A percentile compares a stretch with the other conserved stretches of the same genome.
These are phyloP conservation scores for Falco rusticolus DNA, from an alignment of 2,797 vertebrate genomes.

Conservation along the genomic window DNA sequence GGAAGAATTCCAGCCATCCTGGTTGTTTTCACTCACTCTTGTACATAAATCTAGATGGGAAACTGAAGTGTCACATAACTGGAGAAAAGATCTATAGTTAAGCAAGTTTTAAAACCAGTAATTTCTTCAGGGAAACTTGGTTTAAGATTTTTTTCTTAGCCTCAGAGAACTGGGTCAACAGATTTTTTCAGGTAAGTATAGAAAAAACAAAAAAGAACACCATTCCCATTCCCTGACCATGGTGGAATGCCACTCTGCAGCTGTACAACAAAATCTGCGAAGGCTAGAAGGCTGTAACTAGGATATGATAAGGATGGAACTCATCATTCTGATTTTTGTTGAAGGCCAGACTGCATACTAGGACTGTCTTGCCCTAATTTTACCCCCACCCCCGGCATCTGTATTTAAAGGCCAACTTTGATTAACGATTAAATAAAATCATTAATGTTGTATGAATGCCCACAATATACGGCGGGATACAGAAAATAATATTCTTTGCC, in stretches of 20 bases:
- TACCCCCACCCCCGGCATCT: too few relatives aligned
- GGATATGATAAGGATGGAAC: not conserved
- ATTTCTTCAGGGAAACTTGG: not conserved
- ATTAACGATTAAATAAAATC: not conserved
- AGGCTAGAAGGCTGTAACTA: fast-evolving
- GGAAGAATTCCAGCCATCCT: not conserved
- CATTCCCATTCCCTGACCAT: not conserved
- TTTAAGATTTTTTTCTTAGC: not conserved
- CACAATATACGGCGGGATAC: not conserved
- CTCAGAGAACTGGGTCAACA: not conserved
- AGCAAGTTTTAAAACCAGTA: not conserved
- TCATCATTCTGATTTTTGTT: not conserved
- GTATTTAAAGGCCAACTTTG: not conserved
- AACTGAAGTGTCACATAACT: not conserved
- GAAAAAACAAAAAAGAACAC: not conserved
- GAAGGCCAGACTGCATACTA: not conserved
- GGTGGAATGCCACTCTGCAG: not conserved
- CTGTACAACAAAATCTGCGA: not conserved
- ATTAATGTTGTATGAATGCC: not conserved
- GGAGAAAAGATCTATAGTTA: not conserved
- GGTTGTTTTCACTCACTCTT: not conserved
- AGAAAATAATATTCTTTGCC: not conserved
- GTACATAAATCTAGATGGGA: not conserved
- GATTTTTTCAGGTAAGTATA: not conserved
- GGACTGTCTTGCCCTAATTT: not conserved